Evolutionary conservation across 2,113 vertebrate genomes (phyloP).

Genomic region (Lepus timidus): DNA sequence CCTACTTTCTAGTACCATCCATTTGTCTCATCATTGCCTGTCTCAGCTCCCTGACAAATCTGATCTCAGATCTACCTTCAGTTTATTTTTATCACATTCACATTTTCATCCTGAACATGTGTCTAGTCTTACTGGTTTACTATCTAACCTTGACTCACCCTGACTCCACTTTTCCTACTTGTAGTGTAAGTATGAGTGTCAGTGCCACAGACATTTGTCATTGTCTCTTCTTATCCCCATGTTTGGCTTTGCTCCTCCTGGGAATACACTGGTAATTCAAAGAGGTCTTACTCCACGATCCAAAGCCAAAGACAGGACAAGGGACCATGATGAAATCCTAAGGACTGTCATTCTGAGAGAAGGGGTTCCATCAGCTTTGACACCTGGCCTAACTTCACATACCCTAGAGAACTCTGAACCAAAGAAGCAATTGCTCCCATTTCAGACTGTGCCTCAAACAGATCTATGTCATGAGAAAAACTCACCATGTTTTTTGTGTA

Average conservation of each 20-base stretch:
- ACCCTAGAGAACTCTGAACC: background rate
- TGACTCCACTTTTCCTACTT: background rate
- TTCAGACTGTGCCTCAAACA: background rate
- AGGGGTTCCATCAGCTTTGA: background rate
- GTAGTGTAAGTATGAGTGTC: background rate
- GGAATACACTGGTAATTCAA: conserved; percentile 11
- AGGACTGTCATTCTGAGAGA: background rate
- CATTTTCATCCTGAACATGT: conserved; percentile 1
- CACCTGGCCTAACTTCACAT: background rate
- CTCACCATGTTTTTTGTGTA: background rate
- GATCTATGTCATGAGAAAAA: background rate
- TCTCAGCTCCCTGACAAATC: conserved; percentile 24
- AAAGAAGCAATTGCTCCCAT: background rate
- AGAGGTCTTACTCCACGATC: background rate
- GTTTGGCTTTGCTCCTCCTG: background rate
- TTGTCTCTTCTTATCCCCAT: background rate
- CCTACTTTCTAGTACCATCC: conserved; percentile 50
- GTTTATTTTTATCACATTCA: conserved; percentile 61
- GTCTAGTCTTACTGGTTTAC: background rate
- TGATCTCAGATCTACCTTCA: conserved; percentile 47
- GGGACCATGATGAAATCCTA: background rate
- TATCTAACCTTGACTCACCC: background rate
- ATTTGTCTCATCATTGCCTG: background rate
- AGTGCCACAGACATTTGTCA: background rate
- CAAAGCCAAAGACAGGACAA: background rate